These are phyloP conservation scores for Cephus pulcher DNA, from an alignment of 2,888 invertebrate genomes.

Conservation along the genomic window DNA sequence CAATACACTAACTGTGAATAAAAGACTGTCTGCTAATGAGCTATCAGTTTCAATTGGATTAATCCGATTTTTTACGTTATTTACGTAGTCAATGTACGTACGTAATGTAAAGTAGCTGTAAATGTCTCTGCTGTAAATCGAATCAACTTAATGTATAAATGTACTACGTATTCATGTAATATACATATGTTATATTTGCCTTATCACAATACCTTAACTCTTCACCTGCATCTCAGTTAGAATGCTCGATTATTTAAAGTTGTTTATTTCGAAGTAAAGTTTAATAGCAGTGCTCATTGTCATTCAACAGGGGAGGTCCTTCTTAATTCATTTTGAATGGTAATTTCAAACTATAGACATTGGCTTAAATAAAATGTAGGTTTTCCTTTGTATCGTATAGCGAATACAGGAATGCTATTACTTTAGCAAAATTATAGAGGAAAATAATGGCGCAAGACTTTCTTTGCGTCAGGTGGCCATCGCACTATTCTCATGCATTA, in stretches of 20 bases:
- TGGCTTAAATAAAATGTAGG: neutral
- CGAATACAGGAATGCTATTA: neutral
- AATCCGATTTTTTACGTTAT: conserved; percentile 26
- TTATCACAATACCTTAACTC: no score
- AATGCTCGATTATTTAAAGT: no score
- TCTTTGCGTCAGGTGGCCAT: neutral
- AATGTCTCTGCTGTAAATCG: no score
- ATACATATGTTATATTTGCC: no score
- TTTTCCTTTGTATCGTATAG: neutral
- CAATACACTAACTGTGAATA: neutral
- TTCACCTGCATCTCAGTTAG: no score
- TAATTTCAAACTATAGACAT: neutral
- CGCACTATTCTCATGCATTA: no score
- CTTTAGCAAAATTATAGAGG: neutral
- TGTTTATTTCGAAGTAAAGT: no score
- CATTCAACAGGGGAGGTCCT: neutral
- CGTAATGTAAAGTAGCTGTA: conserved; percentile 9
- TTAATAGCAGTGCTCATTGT: neutral
- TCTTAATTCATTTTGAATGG: neutral
- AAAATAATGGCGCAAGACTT: neutral
- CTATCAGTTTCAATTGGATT: conserved; percentile 12
- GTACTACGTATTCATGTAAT: no score
- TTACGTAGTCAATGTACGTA: conserved; percentile 33
- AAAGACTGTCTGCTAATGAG: conserved; percentile 1
- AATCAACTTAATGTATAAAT: no score